These are phyloP conservation scores for Hemicentrotus pulcherrimus DNA, from an alignment of 35 echinoderm and acorn worm species.

Conservation along the genomic window DNA sequence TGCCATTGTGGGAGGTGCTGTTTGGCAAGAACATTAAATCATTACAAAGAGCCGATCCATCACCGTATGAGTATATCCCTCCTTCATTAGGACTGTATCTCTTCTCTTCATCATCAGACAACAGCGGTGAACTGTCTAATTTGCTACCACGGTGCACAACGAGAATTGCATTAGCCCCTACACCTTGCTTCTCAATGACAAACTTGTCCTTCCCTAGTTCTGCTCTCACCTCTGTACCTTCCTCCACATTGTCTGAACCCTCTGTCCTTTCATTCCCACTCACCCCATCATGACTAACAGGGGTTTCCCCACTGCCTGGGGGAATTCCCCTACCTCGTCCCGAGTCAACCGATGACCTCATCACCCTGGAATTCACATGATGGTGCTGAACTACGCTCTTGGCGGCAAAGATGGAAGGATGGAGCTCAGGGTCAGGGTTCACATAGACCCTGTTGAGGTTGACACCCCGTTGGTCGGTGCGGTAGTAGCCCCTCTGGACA, in stretches of 20 bases:
- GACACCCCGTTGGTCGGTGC: conserved; percentile 94
- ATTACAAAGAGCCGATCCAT: background rate
- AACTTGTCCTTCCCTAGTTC: background rate
- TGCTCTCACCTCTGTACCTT: background rate
- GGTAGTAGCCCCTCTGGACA: conserved; percentile 88
- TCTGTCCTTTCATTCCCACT: background rate
- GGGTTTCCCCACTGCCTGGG: background rate
- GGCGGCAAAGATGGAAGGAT: conserved; percentile 87
- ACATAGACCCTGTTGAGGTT: conserved; percentile 92
- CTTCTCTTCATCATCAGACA: background rate
- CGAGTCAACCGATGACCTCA: background rate
- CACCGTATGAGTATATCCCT: background rate
- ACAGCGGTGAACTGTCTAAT: background rate
- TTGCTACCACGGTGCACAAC: conserved; percentile 17
- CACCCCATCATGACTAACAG: background rate
- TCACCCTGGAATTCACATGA: conserved; percentile 78
- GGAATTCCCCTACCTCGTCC: conserved; percentile 26
- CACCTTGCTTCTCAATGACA: background rate
- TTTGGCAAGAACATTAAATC: background rate
- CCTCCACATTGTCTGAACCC: background rate
- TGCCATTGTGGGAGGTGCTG: background rate
- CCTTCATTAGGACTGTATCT: background rate
- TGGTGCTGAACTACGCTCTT: conserved; percentile 86
- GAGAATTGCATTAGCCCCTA: conserved; percentile 50
- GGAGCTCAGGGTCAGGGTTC: conserved; percentile 76